Percentiles rank a stretch among this genome's conserved stretches.
Evolutionary conservation across 2,888 invertebrate species (phyloP).

Genomic region (Campoplex nolae): DNA sequence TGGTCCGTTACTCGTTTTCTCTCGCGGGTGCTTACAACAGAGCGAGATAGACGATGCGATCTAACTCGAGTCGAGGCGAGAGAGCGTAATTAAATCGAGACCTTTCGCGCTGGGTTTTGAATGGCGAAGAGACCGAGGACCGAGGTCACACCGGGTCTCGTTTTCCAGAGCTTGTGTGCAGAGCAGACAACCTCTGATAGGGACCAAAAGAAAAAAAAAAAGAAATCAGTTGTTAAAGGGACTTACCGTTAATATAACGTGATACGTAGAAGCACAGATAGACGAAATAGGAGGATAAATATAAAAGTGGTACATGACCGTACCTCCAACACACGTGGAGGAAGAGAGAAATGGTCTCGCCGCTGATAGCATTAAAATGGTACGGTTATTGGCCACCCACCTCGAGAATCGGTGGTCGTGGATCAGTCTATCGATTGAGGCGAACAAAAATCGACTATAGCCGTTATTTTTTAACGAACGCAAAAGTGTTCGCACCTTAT

Average conservation of each 20-base stretch:
- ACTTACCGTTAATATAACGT: constrained; percentile 55
- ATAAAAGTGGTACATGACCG: constrained; percentile 37
- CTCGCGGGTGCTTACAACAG: constrained; percentile 19
- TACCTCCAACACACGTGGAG: neutral
- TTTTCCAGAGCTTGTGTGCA: constrained; percentile 48
- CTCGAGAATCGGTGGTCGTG: constrained; percentile 17
- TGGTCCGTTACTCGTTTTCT: constrained; percentile 57
- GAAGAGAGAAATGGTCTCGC: constrained; percentile 8
- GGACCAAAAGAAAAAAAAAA: neutral
- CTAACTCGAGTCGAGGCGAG: constrained; percentile 46
- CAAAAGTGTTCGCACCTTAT: neutral
- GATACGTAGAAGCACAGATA: constrained; percentile 4
- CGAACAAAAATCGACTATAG: neutral
- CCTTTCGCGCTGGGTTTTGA: constrained; percentile 44
- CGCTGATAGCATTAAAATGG: constrained; percentile 7
- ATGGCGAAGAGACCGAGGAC: constrained; percentile 11
- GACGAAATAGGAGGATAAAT: constrained; percentile 36
- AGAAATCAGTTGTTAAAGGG: constrained; percentile 51
- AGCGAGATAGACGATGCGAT: constrained; percentile 55
- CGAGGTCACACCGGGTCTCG: constrained; percentile 51
- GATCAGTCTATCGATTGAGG: neutral
- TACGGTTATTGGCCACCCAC: constrained; percentile 25
- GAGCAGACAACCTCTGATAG: neutral
- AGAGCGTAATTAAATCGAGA: constrained; percentile 67
- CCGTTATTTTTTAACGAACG: neutral